phyloP scores from a whole-genome alignment of 2,797 vertebrate species.

The Tinamus major region DNA sequence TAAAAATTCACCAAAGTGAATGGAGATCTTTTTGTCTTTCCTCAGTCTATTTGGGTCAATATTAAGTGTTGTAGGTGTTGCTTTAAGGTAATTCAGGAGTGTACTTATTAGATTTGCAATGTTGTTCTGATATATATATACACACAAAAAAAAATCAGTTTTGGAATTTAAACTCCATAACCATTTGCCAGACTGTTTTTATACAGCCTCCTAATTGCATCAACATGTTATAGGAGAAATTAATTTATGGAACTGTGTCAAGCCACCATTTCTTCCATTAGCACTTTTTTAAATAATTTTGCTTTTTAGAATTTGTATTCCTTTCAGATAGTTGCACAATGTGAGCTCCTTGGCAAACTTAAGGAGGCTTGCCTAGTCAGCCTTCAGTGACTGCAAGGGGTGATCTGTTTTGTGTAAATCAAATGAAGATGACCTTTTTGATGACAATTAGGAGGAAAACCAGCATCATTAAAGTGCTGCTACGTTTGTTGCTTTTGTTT shows the following conservation, averaged over 20 bases:
- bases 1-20: background rate
- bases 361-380: background rate
- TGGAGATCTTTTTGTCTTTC: background rate
- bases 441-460: slow-evolving; percentile 3
- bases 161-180: background rate
- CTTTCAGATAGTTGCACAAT: background rate
- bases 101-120: background rate
- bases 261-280: background rate
- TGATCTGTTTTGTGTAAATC: background rate
- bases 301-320: background rate
- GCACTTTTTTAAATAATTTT: background rate
- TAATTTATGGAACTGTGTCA: background rate
- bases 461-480: background rate
- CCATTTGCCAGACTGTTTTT: background rate
- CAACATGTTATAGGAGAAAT: background rate
- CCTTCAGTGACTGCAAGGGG: background rate
- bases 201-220: background rate
- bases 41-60: background rate
- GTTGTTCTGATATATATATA: background rate
- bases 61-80: background rate
- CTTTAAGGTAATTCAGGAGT: background rate
- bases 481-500: background rate
- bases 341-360: background rate
- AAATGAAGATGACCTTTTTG: background rate
- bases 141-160: background rate